Evolutionary conservation across 2,113 vertebrate species (phyloP), one percentile per base, ranked within the genome.

Genomic region (Nothobranchius furzeri): DNA sequence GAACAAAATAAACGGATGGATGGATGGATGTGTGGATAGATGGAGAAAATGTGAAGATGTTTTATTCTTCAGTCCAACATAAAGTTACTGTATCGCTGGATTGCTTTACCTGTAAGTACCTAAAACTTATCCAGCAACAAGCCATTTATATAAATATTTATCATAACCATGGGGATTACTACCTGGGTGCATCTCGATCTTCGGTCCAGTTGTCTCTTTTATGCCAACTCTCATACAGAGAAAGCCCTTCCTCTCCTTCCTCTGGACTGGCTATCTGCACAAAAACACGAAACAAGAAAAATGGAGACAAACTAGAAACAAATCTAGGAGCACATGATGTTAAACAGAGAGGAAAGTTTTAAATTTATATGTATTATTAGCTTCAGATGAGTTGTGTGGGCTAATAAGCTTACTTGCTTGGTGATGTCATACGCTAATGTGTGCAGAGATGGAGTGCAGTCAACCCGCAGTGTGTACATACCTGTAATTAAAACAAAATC

Each of bases 381-480:
- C 49, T 42, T 60, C 3, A 11, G 13, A 10, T 42, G 6, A 9
- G 12, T 7, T 50, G 20, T n/a, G 12, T 61, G 3, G n/a, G 50
- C 59, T 30, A 30, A 30, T 30, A 48, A 49, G 15, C 74, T 87
- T 91, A 99, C 97, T 95, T 96, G 92, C 91, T 96, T 96, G 9
- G 97, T 95, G 78, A 99, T 70, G 60, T 94, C 88, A 76, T 99
- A 98, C 3, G 96, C 95, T 73, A 99, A 37, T 7, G 91, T 94
- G 89, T 96, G 88, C 60, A 99, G 92, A 70, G 98, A 95, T 0
- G 98, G 98, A 2, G 95, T 96, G 71, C 96, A 99, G 85, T 99
- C 98, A 53, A 97, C 94, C 87, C 98, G 93, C 79, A 99, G 87
- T 0, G 98, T 99, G 88, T 97, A 98, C 92, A 97, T 99, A 17